These are phyloP conservation scores for Drosophila picticornis DNA, from an alignment of 2,888 invertebrate genomes.

Conservation along the genomic window DNA sequence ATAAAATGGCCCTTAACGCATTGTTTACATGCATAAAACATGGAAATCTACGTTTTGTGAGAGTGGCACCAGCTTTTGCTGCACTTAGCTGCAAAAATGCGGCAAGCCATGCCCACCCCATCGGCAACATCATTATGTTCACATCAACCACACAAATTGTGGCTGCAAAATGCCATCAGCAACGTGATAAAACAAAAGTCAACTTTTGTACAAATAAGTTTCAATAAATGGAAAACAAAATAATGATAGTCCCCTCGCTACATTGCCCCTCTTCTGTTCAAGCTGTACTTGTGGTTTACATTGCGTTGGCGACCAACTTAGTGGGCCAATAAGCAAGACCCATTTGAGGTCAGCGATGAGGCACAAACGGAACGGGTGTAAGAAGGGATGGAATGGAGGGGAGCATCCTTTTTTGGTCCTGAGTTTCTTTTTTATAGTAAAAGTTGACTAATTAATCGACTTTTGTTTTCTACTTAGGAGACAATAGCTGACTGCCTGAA, in stretches of 20 bases:
- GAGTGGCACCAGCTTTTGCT: conserved; percentile 8
- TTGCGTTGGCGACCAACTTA: conserved; percentile 48
- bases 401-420: not conserved
- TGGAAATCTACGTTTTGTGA: conserved; percentile 8
- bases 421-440: conserved; percentile 31
- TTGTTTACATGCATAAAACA: conserved; percentile 58
- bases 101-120: conserved; percentile 22
- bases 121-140: conserved; percentile 44
- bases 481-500: not conserved
- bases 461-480: conserved; percentile 16
- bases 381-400: not conserved
- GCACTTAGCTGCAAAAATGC: conserved; percentile 36
- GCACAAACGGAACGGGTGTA: not conserved
- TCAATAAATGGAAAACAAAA: conserved; percentile 73
- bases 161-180: conserved; percentile 27
- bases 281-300: conserved; percentile 27
- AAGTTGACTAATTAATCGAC: conserved; percentile 69
- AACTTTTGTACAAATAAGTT: conserved; percentile 59
- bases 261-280: not conserved
- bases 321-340: conserved; percentile 25
- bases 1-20: conserved; percentile 45
- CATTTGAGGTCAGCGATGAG: not conserved
- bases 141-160: conserved; percentile 15
- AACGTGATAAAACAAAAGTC: conserved; percentile 46
- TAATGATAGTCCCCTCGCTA: conserved; percentile 28